Evolutionary conservation across 1,140 invertebrate species (phyloP).

Genomic region (Helicoverpa armigera): DNA sequence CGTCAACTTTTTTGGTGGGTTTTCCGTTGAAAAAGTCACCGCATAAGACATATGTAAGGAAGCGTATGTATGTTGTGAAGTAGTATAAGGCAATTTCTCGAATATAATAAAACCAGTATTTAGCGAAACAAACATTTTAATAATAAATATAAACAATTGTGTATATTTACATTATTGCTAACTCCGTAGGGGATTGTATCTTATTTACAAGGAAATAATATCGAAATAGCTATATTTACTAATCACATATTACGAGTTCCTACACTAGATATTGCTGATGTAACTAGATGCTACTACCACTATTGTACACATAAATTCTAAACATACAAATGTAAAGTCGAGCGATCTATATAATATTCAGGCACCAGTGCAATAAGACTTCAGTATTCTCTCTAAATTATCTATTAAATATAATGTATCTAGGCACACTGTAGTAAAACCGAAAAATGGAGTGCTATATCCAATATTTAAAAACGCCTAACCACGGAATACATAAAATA

Average conservation of each 20-base stretch:
- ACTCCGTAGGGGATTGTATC: neutral
- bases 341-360: neutral
- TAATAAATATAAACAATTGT: neutral
- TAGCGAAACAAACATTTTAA: constrained; percentile 17
- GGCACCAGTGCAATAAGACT: constrained; percentile 43
- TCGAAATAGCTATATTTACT: neutral
- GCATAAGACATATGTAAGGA: too few species aligned
- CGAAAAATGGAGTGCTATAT: neutral
- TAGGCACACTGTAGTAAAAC: neutral
- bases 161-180: constrained; percentile 29
- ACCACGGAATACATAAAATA: too few species aligned
- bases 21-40: too few species aligned
- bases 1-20: too few species aligned
- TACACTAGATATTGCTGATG: constrained; percentile 16
- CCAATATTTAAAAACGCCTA: too few species aligned
- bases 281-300: neutral
- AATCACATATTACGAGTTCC: constrained; percentile 4
- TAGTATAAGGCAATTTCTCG: too few species aligned
- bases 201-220: constrained; percentile 6
- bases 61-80: too few species aligned
- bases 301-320: constrained; percentile 35
- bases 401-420: neutral
- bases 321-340: constrained; percentile 34
- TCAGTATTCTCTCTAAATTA: constrained; percentile 7
- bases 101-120: neutral